Evolutionary conservation across 2,888 invertebrate species (phyloP), one percentile per base, ranked within the genome.

Genomic region (Athrips mouffetella): DNA sequence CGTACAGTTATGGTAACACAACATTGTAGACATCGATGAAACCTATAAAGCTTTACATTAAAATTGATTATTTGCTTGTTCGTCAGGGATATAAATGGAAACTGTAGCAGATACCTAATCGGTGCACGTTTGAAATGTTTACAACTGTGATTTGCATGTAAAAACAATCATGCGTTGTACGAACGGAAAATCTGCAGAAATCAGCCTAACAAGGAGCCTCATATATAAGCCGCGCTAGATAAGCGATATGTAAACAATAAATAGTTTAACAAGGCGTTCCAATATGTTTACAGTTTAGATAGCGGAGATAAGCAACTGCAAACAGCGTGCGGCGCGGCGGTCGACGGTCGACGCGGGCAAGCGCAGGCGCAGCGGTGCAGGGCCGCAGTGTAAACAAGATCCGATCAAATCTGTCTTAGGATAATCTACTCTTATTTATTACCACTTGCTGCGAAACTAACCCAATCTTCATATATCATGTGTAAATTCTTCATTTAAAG

Each of bases 341-440:
- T n/a, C n/a, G 51, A 55, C 58, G 59, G 57, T 53, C 57, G 58
- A 59, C 55, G 62, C 58, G 60, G 52, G 57, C 69, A n/a, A n/a
- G n/a, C n/a, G n/a, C n/a, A n/a, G n/a, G n/a, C n/a, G n/a, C n/a
- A n/a, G n/a, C n/a, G n/a, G n/a, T n/a, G 73, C 70, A 70, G 69
- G 73, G 72, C 78, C 65, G 69, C 71, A 76, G 74, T 80, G 81
- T 81, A 80, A 83, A 86, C 83, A 84, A 71, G 80, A 81, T 78
- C 72, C 63, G 84, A 86, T 85, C 80, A 83, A 77, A 83, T 79
- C 68, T 65, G 62, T 70, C 67, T 46, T 51, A 59, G 67, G 78
- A 80, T 80, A 77, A 81, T 80, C 76, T 71, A 60, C 68, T 53
- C 68, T 79, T 79, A 81, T 86, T 84, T 84, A 84, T 81, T 77